These are phyloP conservation scores for Mormyrops attenuatus DNA, from an alignment of 2,797 vertebrate species.

Conservation along the genomic window DNA sequence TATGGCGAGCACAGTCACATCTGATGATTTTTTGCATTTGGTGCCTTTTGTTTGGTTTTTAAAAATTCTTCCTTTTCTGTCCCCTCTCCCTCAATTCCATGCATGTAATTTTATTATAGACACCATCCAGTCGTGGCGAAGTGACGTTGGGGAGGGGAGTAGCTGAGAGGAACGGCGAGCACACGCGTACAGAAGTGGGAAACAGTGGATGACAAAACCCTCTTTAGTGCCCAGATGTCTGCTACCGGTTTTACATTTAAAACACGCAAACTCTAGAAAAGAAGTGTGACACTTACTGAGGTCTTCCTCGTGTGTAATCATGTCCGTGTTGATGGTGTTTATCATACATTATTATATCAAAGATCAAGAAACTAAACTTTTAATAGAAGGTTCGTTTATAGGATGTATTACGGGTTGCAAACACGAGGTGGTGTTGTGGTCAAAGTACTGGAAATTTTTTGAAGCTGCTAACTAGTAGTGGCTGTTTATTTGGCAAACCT, in stretches of 20 bases:
- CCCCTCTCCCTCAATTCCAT: conserved; percentile 54
- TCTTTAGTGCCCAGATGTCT: background rate
- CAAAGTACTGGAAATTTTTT: background rate
- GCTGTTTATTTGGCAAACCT: background rate
- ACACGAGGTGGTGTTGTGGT: background rate
- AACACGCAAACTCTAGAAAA: background rate
- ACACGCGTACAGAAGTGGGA: conserved; percentile 32
- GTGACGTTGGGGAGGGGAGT: conserved; percentile 63
- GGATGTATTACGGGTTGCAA: background rate
- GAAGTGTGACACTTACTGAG: background rate
- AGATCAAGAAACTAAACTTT: background rate
- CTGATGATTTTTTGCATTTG: conserved; percentile 22
- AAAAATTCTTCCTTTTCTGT: conserved; percentile 32
- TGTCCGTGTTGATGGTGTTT: conserved; percentile 12
- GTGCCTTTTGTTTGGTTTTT: background rate
- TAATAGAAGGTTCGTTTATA: background rate
- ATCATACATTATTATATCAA: conserved; percentile 19
- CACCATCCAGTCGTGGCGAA: conserved; percentile 60
- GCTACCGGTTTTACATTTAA: background rate
- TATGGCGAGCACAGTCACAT: background rate
- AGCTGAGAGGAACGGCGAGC: conserved; percentile 46
- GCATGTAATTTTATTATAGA: conserved; percentile 60
- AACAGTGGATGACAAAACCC: conserved; percentile 44
- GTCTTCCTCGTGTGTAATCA: background rate
- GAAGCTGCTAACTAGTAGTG: background rate